Percentiles rank a stretch among this genome's conserved stretches.
phyloP scores from a whole-genome alignment of 2,797 vertebrate genomes.

The Tiaroga cobitis region DNA sequence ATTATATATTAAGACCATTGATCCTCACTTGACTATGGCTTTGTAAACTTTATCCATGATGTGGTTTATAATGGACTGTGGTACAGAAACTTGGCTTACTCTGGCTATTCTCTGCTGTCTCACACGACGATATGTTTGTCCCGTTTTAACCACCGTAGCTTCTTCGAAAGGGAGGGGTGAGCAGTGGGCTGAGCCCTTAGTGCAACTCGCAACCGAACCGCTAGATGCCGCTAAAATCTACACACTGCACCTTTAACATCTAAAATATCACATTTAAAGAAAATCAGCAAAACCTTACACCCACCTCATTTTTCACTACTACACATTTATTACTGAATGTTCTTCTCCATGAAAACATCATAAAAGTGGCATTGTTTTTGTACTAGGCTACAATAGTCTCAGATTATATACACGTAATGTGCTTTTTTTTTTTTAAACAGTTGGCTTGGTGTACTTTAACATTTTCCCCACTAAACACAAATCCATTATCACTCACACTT shows the following conservation, averaged over 20 bases:
- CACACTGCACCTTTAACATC: not conserved
- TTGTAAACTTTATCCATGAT: too few relatives aligned
- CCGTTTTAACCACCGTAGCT: too few relatives aligned
- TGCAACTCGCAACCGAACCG: too few relatives aligned
- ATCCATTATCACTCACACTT: conserved; percentile 28
- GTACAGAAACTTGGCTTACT: too few relatives aligned
- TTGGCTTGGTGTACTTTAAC: not conserved
- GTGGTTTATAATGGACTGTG: too few relatives aligned
- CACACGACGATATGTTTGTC: too few relatives aligned
- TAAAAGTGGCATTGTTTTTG: not conserved
- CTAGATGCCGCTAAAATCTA: too few relatives aligned
- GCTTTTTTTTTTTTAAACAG: not conserved
- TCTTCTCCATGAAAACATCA: conserved; percentile 2
- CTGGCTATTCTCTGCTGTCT: too few relatives aligned
- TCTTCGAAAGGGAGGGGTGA: too few relatives aligned
- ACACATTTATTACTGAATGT: conserved; percentile 7
- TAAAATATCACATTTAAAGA: conserved; percentile 7
- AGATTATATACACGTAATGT: not conserved
- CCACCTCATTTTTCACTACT: conserved; percentile 4
- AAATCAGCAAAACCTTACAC: not conserved
- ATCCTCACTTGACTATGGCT: too few relatives aligned
- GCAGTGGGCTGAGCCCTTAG: too few relatives aligned
- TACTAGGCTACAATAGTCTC: not conserved
- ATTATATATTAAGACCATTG: too few relatives aligned
- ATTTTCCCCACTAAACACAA: conserved; percentile 9